A percentile compares a stretch with the other conserved stretches of the same genome.
These are phyloP conservation scores for Hemaris fuciformis DNA, from an alignment of 2,888 invertebrate genomes.

Conservation along the genomic window DNA sequence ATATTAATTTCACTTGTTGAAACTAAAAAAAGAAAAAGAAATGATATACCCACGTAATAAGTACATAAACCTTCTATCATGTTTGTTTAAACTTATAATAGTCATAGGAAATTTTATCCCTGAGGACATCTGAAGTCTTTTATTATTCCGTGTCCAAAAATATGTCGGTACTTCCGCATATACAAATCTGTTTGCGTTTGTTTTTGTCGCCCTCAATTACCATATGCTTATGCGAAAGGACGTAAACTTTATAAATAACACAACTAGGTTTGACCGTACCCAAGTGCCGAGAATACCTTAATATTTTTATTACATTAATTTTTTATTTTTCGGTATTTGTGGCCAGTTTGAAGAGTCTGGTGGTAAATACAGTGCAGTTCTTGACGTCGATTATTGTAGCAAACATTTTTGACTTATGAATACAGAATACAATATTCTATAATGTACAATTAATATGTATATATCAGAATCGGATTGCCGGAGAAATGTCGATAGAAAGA, in stretches of 20 bases:
- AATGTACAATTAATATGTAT: no score
- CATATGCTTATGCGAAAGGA: slow-evolving; percentile 21
- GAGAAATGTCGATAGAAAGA: no score
- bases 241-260: neutral
- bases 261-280: neutral
- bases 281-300: neutral
- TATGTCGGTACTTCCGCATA: neutral
- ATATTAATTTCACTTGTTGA: no score
- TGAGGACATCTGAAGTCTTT: neutral
- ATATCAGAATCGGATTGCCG: no score
- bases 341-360: neutral
- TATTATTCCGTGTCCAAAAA: neutral
- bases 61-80: neutral
- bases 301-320: no score
- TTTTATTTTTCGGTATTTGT: no score
- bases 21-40: no score
- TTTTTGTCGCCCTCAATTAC: neutral
- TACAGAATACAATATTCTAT: no score
- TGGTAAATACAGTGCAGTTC: no score
- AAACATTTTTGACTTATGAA: no score
- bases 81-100: neutral
- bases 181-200: neutral
- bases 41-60: no score
- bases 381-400: no score
- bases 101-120: neutral